Evolutionary conservation across 2,797 vertebrate species (phyloP), one percentile per base, ranked within the genome.

Genomic region (Atherinosoma microstoma): DNA sequence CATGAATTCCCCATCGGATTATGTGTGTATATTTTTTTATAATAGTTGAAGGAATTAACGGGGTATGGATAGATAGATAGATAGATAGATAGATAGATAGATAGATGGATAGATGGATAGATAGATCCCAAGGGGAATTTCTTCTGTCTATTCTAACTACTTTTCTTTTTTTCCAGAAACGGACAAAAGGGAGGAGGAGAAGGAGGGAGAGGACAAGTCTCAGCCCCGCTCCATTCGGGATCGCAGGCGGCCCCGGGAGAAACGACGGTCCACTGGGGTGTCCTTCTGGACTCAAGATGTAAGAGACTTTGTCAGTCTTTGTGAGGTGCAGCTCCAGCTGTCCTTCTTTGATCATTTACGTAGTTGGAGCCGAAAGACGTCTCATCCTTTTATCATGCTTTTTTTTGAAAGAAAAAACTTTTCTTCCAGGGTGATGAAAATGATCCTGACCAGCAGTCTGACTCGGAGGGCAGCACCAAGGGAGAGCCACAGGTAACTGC

Each of bases 211-310:
- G 84, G 97, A 99, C 93, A 98, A 97, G 93, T 97, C 96, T 80
- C 98, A 99, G 76, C 87, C 96, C 38, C 97, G 97, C 89, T 97
- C 98, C 86, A 97, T 99, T 93, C 94, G 98, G 88, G 98, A 98
- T 86, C 96, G 98, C 85, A 90, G 98, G 85, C 95, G 98, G 86
- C 98, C 98, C 59, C 96, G 98, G 84, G 98, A 99, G 91, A 99
- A 99, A 86, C 95, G 98, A 75, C 96, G 98, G 82, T 97, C 97
- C 81, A 99, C 98, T 0, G 98, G 98, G 40, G 97, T 99, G 72
- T 96, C 97, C 56, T 97, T 95, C 91, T 97, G 96, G 96, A 96
- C 95, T 79, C 97, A 97, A 76, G 98, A 99, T 91, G 97, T 99
- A 89, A 95, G 95, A 69, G 3, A 60, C 24, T 29, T 16, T 12